Evolutionary conservation across 2,888 invertebrate species (phyloP), one percentile per base, ranked within the genome.

Genomic region (Coelinius sp.): DNA sequence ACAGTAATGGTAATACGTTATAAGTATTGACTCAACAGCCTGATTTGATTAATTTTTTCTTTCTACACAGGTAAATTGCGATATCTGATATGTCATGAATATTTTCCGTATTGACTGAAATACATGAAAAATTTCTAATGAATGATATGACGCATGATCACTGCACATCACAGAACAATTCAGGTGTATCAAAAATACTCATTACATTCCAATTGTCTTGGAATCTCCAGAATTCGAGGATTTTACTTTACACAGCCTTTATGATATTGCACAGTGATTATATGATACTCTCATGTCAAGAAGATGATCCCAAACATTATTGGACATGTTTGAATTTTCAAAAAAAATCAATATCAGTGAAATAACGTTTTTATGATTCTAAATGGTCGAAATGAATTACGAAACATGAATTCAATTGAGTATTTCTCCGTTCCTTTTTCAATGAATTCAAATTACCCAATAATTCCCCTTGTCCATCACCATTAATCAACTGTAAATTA

Each of bases 171-270:
- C 80, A 80, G 77, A 78, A 80, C 75, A 77, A 76, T 80, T 80
- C 75, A 76, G 76, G 77, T 76, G 80, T 80, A 82, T 82, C 79
- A 82, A 81, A 82, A 81, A 81, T 80, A 82, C 76, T 75, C 17
- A 53, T 25, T 24, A 64, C 46, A 64, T 27, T 65, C 46, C 46
- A 24, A 25, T 46, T 46, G 10, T 24, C n/a, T 14, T 27, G 27
- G 20, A 56, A 31, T 5, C 1, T 17, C 31, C 5, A 4, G 5
- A 2, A 31, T 12, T 56, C 31, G 59, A 59, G 59, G 17, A 52
- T 67, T n/a, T 67, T 38, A 67, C 14, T n/a, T 25, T 24, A 67
- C 66, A 67, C 66, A 67, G 66, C 66, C 66, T 59, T 59, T 35
- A 59, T 59, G 35, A 59, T 59, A 59, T 59, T 59, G 59, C 59